These are phyloP conservation scores for Distichodus sexfasciatus DNA, from an alignment of 2,797 vertebrate species.

Conservation along the genomic window DNA sequence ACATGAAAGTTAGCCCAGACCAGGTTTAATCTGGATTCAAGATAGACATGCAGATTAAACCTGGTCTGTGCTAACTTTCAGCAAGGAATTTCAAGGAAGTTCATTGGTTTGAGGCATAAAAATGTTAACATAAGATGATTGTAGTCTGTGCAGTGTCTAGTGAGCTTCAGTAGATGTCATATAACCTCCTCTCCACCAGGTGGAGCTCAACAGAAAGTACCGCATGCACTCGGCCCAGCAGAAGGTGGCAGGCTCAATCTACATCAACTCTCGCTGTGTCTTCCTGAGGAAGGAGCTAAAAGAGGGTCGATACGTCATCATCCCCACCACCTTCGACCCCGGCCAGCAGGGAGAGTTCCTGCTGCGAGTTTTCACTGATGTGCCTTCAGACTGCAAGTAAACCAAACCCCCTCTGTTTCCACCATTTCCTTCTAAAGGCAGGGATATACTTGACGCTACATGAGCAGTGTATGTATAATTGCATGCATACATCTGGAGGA, in stretches of 20 bases:
- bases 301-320: constrained; percentile 89
- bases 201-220: constrained; percentile 90
- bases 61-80: no score
- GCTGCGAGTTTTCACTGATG: constrained; percentile 89
- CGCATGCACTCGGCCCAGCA: constrained; percentile 89
- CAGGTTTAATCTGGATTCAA: no score
- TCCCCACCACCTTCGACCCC: constrained; percentile 92
- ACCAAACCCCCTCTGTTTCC: neutral
- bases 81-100: no score
- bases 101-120: no score
- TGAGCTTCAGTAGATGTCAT: neutral
- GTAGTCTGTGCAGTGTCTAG: no score
- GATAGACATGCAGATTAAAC: no score
- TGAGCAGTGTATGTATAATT: no score
- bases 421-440: no score
- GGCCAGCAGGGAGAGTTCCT: constrained; percentile 85
- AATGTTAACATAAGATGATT: no score
- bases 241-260: constrained; percentile 86
- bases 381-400: constrained; percentile 87
- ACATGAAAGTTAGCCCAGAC: no score
- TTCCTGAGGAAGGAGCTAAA: constrained; percentile 84
- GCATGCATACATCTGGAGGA: no score
- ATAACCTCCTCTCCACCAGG: constrained; percentile 67
- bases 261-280: constrained; percentile 91
- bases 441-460: no score